phyloP scores from a whole-genome alignment of 2,113 vertebrate species.

The Mastomys natalensis region DNA sequence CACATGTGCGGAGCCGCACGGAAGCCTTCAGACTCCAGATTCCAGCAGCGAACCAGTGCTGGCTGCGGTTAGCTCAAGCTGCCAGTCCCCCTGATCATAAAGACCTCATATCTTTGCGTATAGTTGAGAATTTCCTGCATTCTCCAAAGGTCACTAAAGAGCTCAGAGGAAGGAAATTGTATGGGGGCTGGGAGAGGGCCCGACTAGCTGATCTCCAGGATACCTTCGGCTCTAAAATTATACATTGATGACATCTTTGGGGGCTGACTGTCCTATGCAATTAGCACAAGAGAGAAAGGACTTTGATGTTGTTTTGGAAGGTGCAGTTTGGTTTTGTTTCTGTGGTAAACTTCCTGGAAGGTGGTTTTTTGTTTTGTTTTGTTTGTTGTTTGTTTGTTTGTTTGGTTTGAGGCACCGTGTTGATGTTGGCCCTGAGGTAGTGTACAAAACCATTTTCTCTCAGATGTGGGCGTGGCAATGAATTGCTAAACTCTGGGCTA shows the following conservation, averaged over 20 bases:
- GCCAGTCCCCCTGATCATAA: conserved; percentile 58
- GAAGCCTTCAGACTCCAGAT: conserved; percentile 46
- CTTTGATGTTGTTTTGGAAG: conserved; percentile 48
- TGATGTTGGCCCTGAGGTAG: not conserved
- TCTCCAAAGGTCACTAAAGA: not conserved
- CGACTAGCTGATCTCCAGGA: not conserved
- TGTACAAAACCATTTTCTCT: not conserved
- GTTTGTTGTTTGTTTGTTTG: not conserved
- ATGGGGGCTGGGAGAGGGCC: not conserved
- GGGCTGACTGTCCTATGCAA: not conserved
- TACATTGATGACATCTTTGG: not conserved
- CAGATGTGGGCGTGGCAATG: not conserved
- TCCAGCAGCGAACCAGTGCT: conserved; percentile 64
- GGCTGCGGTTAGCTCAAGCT: conserved; percentile 73
- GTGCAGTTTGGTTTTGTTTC: conserved; percentile 66
- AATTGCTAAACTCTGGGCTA: not conserved
- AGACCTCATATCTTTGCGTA: not conserved
- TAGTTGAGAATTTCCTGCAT: not conserved
- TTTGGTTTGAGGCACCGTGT: not conserved
- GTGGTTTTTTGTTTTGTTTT: not conserved
- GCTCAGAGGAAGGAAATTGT: conserved; percentile 61
- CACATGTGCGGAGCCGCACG: conserved; percentile 39
- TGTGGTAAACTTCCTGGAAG: conserved; percentile 63
- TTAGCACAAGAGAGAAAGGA: not conserved
- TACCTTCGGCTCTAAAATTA: conserved; percentile 35